A percentile compares a stretch with the other conserved stretches of the same genome.
phyloP scores from a whole-genome alignment of 2,888 invertebrate species.

The Lucinisca nassula region DNA sequence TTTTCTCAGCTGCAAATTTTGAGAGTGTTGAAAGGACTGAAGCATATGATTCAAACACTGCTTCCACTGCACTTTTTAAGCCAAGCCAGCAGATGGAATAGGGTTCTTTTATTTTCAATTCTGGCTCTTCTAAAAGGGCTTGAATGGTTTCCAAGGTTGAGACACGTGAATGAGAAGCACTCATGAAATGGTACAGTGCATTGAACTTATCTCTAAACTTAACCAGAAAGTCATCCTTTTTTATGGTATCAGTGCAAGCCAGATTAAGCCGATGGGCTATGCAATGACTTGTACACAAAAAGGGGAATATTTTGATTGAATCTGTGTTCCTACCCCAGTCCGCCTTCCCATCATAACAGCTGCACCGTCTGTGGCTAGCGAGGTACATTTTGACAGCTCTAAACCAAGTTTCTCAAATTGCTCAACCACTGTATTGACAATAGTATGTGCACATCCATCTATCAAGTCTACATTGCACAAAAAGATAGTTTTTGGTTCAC shows the following conservation, averaged over 20 bases:
- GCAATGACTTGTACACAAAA: constrained; percentile 59
- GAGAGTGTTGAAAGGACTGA: constrained; percentile 54
- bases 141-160: not conserved
- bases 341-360: constrained; percentile 51
- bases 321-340: constrained; percentile 50
- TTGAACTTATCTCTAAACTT: not conserved
- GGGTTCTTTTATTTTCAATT: constrained; percentile 59
- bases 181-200: not conserved
- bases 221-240: constrained; percentile 37
- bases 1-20: constrained; percentile 49
- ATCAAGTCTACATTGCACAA: not conserved
- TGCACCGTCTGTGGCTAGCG: constrained; percentile 62
- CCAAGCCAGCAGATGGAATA: constrained; percentile 63
- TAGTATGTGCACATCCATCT: constrained; percentile 38
- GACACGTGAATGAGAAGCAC: not conserved
- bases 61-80: constrained; percentile 53
- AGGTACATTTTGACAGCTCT: constrained; percentile 21
- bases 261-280: constrained; percentile 52
- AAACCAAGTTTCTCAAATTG: constrained; percentile 23
- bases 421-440: not conserved
- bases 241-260: constrained; percentile 56
- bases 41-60: constrained; percentile 49
- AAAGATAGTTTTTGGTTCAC: constrained; percentile 12
- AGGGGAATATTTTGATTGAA: constrained; percentile 47
- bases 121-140: constrained; percentile 61